Evolutionary conservation across 2,888 invertebrate species (phyloP), one percentile per base, ranked within the genome.

Genomic region (Heliconius cydno): DNA sequence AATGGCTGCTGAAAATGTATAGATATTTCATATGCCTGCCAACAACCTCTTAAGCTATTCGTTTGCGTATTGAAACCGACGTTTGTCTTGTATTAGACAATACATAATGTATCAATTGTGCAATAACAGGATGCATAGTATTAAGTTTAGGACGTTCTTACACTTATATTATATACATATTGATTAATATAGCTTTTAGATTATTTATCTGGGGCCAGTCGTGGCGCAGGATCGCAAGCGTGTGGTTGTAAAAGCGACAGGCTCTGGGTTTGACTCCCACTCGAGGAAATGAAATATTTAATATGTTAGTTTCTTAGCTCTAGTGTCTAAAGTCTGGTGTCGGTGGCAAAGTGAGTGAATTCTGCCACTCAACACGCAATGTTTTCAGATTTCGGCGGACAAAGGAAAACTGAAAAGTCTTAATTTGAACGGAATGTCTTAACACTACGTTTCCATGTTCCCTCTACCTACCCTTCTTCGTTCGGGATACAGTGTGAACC

Each of bases 1-100:
- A 81, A 70, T 66, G 80, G 72, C 78, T 77, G 74, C 79, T 83
- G 82, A 84, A 83, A 84, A 83, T 84, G 82, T 81, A 84, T 81
- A 82, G 79, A 76, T 83, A 82, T 80, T 78, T 83, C 74, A 84
- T 83, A 84, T 84, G 65, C 72, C 85, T 81, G 83, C 86, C 88
- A 89, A 89, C 81, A 87, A 88, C 90, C 90, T 82, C 71, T 82
- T 86, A 88, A 87, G 46, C 68, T 84, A 91, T 91, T 85, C 90
- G 67, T 78, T 68, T 81, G 85, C 88, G 88, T 90, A 82, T 88
- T 88, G 79, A 79, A 80, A 80, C 85, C 86, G 76, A 86, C 85
- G 85, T 80, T 82, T 80, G 82, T 79, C 81, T 79, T 78, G 63
- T 81, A 83, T 84, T 86, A 84, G 83, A 82, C 76, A 57, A 84